Evolutionary conservation across 2,797 vertebrate genomes (phyloP).

Genomic region (Eidolon dupreanum): DNA sequence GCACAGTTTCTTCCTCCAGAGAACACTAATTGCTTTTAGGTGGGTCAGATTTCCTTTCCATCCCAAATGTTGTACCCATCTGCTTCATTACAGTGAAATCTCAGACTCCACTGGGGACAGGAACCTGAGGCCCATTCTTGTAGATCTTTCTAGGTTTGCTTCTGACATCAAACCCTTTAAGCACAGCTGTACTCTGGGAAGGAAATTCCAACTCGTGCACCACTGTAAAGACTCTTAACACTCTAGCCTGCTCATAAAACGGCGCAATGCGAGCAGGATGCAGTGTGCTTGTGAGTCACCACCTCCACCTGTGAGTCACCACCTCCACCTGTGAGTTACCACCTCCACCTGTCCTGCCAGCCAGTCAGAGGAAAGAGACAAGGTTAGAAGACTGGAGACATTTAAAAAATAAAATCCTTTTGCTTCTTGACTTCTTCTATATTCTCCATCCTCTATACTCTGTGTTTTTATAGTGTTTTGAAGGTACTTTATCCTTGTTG

Average conservation of each 20-base stretch:
- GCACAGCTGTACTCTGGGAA: neutral
- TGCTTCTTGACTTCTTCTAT: neutral
- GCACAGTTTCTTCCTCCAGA: neutral
- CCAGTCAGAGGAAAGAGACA: neutral
- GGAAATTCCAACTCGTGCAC: neutral
- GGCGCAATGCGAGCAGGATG: rapidly evolving
- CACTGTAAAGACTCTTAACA: neutral
- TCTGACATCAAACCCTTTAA: neutral
- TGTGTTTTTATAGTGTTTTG: neutral
- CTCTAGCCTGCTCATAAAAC: neutral
- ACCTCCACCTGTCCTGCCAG: neutral
- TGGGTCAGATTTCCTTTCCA: neutral
- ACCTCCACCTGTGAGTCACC: neutral
- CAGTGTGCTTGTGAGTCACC: neutral
- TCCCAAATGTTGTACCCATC: neutral
- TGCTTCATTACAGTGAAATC: neutral
- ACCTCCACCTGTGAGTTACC: neutral
- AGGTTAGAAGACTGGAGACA: neutral
- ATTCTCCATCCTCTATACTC: neutral
- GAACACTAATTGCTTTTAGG: neutral
- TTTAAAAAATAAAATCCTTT: neutral
- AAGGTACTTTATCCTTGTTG: neutral
- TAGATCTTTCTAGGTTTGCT: neutral
- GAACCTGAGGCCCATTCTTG: too few species aligned
- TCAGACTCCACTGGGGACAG: neutral